Evolutionary conservation across 2,888 invertebrate genomes (phyloP), one percentile per base, ranked within the genome.

Genomic region (Gibbula magus): DNA sequence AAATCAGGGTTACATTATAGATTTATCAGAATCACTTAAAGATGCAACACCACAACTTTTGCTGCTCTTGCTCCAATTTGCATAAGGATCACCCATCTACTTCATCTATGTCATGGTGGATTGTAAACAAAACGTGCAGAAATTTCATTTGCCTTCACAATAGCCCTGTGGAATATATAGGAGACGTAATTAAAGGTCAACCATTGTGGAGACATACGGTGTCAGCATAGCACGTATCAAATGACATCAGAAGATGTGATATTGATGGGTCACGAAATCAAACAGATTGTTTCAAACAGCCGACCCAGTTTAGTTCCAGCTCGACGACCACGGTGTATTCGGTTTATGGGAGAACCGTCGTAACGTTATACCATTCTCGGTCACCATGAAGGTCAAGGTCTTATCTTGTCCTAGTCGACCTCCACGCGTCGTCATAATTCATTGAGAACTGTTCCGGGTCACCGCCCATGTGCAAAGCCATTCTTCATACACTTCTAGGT

Each of bases 181-280:
- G 45, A 45, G 45, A 13, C 10, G 1, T 45, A 8, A 45, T 45
- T 45, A 45, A 45, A 8, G 45, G 45, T 45, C 45, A 45, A 45
- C 45, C 13, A 45, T 45, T 45, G 45, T 45, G 13, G 5, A 45
- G 45, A 45, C 13, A 10, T 45, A 45, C 45, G 45, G 1, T 10
- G 45, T 45, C 13, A 45, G 45, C 45, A 45, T 45, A 45, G 45
- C 8, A 13, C 8, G 45, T 45, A 45, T 45, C 45, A 45, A 45
- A 45, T 45, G 45, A 45, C 45, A 45, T 45, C 45, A 45, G 45
- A 45, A 45, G 29, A 61, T 16, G 5, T 29, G 29, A 61, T 61
- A 61, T 61, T 61, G 61, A 61, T 8, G 29, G 61, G 61, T 29
- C 61, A 61, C 61, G 61, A 61, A 61, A 61, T 61, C 61, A 61